These are phyloP conservation scores for Hemithea aestivaria DNA, from an alignment of 2,888 invertebrate species.

Conservation along the genomic window DNA sequence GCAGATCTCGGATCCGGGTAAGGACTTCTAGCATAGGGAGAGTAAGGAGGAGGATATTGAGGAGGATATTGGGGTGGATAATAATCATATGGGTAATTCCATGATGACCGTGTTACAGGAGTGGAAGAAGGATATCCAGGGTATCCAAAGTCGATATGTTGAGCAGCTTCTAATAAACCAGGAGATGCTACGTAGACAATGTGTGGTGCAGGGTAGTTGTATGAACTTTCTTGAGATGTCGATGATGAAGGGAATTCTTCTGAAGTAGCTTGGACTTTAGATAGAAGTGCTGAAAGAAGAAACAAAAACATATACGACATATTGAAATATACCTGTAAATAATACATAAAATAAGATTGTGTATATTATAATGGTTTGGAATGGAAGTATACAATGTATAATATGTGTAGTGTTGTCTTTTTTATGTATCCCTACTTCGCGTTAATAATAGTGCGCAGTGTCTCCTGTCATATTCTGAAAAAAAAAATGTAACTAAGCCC, in stretches of 20 bases:
- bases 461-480: no score
- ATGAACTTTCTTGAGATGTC: slow-evolving; percentile 33
- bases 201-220: slow-evolving; percentile 39
- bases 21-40: slow-evolving; percentile 20
- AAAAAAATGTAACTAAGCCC: no score
- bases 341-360: no score
- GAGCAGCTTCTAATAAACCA: slow-evolving; percentile 24
- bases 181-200: slow-evolving; percentile 31
- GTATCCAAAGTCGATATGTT: slow-evolving; percentile 31
- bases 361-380: no score
- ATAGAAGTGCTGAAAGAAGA: slow-evolving; percentile 34
- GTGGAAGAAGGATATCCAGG: slow-evolving; percentile 24
- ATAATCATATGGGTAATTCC: slow-evolving; percentile 31
- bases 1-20: no score
- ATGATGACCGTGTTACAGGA: slow-evolving; percentile 27
- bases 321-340: no score
- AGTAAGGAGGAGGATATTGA: slow-evolving; percentile 22
- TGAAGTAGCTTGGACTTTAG: slow-evolving; percentile 22
- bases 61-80: slow-evolving; percentile 21
- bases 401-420: no score
- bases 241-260: slow-evolving; percentile 22
- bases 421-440: no score
- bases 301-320: no score
- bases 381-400: no score
- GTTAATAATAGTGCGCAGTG: no score